Conservation (phyloP, 2,797 vertebrate species). For the Arrhamphus sclerolepis region DNA sequence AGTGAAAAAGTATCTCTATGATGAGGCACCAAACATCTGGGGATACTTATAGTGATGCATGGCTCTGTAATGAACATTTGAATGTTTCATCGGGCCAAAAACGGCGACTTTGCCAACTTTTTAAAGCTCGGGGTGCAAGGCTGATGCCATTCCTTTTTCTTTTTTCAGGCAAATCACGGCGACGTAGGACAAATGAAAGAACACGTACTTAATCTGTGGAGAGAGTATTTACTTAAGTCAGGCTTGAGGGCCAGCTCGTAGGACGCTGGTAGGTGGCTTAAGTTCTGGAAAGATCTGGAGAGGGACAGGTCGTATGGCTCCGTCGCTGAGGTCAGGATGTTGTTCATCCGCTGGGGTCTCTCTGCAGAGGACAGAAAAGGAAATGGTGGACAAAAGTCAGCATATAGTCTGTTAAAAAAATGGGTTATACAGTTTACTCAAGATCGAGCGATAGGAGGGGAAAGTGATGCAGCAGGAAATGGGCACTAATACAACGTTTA, state of each 20-base stretch:
- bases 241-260: conserved; percentile 91
- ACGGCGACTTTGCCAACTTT: conserved; percentile 17
- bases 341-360: conserved; percentile 90
- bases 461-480: conserved; percentile 8
- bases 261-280: conserved; percentile 92
- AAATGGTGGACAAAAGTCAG: conserved; percentile 45
- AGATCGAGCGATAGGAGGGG: conserved; percentile 4
- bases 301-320: conserved; percentile 96
- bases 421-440: conserved; percentile 19
- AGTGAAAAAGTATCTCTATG: conserved; percentile 35
- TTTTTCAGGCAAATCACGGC: conserved; percentile 1
- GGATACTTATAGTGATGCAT: conserved; percentile 40
- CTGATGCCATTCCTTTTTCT: conserved; percentile 26
- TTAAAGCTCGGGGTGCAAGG: conserved; percentile 15
- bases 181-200: conserved; percentile 53
- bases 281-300: conserved; percentile 97
- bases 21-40: conserved; percentile 50
- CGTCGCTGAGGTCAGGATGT: conserved; percentile 95
- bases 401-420: conserved; percentile 23
- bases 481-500: background rate
- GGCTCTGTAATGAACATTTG: conserved; percentile 44
- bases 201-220: conserved; percentile 88
- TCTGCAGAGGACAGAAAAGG: conserved; percentile 76
- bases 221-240: conserved; percentile 92
- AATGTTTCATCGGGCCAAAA: conserved; percentile 21